phyloP scores from a whole-genome alignment of 2,113 vertebrate species.

The Cheirogaleus medius region DNA sequence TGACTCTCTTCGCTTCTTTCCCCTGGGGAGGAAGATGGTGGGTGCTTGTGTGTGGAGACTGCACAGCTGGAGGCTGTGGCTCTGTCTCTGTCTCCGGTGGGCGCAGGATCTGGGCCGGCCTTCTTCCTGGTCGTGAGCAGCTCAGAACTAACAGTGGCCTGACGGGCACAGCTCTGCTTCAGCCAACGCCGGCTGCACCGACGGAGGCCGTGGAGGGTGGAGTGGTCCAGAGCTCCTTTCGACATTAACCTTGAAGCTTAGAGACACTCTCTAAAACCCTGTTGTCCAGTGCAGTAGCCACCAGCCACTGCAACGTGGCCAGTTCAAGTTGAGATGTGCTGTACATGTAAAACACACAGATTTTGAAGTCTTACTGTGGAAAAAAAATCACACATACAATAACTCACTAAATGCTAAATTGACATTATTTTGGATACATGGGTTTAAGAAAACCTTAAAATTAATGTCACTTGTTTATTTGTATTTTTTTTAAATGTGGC shows the following conservation, averaged over 20 bases:
- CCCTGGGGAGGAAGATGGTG: not conserved
- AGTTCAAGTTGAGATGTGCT: not conserved
- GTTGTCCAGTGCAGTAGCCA: not conserved
- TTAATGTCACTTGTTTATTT: not conserved
- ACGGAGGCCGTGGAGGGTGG: too few relatives aligned
- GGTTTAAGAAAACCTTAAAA: not conserved
- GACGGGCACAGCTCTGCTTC: too few relatives aligned
- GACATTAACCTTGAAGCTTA: not conserved
- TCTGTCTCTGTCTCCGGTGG: not conserved
- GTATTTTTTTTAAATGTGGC: not conserved
- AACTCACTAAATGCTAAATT: not conserved
- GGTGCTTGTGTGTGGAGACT: not conserved
- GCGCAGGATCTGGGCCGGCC: accelerated
- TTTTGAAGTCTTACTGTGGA: not conserved
- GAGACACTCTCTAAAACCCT: not conserved
- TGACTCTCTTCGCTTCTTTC: not conserved
- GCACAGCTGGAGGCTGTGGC: not conserved
- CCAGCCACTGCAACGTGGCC: not conserved
- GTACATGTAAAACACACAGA: not conserved
- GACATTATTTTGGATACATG: not conserved
- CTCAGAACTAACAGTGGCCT: not conserved
- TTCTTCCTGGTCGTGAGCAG: accelerated
- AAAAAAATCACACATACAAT: not conserved
- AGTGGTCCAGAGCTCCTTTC: not conserved
- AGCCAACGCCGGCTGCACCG: not conserved